These are phyloP conservation scores for Coelopa pilipes DNA, from an alignment of 2,888 invertebrate genomes.

Conservation along the genomic window DNA sequence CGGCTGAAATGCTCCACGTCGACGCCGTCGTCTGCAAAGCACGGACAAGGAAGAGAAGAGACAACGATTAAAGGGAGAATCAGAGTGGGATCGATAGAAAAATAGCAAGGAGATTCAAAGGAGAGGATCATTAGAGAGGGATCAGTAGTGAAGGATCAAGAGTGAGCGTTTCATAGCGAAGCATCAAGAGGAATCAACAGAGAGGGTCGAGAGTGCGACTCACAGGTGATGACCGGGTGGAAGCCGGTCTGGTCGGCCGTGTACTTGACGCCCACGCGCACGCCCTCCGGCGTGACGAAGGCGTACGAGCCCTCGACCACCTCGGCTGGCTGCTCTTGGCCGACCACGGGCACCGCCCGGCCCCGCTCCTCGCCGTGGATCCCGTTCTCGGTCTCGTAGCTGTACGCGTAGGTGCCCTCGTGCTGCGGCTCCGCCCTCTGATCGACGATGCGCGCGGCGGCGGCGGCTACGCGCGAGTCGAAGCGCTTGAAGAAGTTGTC, in stretches of 20 bases:
- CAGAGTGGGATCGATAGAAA: too few species aligned
- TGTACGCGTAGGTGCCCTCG: conserved; percentile 56
- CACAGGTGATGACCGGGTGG: conserved; percentile 59
- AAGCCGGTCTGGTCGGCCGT: conserved; percentile 61
- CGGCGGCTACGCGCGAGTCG: conserved; percentile 52
- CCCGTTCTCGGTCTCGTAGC: conserved; percentile 62
- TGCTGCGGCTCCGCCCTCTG: conserved; percentile 47
- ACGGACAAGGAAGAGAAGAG: conserved; percentile 3
- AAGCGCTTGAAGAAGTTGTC: conserved; percentile 54
- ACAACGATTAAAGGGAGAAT: not conserved
- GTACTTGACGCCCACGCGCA: conserved; percentile 59
- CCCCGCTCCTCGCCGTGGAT: conserved; percentile 59
- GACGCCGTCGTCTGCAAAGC: conserved; percentile 52
- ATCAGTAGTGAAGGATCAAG: too few species aligned
- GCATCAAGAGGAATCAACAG: too few species aligned
- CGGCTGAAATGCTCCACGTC: conserved; percentile 53
- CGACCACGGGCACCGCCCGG: conserved; percentile 46
- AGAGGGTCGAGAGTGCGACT: conserved; percentile 41
- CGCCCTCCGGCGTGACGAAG: conserved; percentile 59
- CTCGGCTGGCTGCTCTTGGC: conserved; percentile 48
- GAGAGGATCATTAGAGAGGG: too few species aligned
- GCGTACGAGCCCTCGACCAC: conserved; percentile 60
- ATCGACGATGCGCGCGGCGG: conserved; percentile 53
- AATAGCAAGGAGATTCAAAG: too few species aligned
- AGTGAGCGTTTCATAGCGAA: too few species aligned